These are phyloP conservation scores for Peromyscus californicus DNA, from an alignment of 2,113 vertebrate species.

Conservation along the genomic window DNA sequence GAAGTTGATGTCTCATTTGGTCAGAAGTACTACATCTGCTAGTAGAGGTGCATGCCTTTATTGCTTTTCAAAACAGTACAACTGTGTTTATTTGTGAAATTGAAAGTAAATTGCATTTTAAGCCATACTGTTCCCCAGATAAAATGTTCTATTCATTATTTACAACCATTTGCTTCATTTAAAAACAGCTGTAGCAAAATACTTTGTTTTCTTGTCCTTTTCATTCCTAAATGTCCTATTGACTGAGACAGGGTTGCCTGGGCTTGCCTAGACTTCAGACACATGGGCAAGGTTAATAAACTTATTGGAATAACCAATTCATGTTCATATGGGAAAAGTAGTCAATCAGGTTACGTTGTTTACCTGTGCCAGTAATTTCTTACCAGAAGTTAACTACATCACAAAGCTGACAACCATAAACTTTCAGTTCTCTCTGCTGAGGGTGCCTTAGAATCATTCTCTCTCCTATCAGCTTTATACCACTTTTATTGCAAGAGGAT, in stretches of 20 bases:
- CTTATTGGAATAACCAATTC: not conserved
- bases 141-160: conserved; percentile 68
- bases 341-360: not conserved
- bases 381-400: conserved; percentile 27
- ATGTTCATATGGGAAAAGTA: not conserved
- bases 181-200: conserved; percentile 48
- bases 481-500: not conserved
- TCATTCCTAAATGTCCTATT: conserved; percentile 51
- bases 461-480: conserved; percentile 27
- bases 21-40: conserved; percentile 89
- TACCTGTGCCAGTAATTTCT: conserved; percentile 29
- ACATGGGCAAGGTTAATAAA: conserved; percentile 48
- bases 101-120: conserved; percentile 89
- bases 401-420: conserved; percentile 36
- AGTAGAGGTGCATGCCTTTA: conserved; percentile 90
- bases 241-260: not conserved
- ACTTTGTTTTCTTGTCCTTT: conserved; percentile 56
- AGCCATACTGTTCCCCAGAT: conserved; percentile 88
- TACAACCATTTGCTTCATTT: conserved; percentile 65
- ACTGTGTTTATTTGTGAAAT: conserved; percentile 87
- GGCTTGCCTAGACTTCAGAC: not conserved
- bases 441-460: conserved; percentile 76
- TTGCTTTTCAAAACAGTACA: conserved; percentile 88
- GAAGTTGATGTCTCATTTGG: conserved; percentile 90
- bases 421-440: conserved; percentile 49